phyloP scores from a whole-genome alignment of 2,797 vertebrate genomes.

The Simalia tracyae region DNA sequence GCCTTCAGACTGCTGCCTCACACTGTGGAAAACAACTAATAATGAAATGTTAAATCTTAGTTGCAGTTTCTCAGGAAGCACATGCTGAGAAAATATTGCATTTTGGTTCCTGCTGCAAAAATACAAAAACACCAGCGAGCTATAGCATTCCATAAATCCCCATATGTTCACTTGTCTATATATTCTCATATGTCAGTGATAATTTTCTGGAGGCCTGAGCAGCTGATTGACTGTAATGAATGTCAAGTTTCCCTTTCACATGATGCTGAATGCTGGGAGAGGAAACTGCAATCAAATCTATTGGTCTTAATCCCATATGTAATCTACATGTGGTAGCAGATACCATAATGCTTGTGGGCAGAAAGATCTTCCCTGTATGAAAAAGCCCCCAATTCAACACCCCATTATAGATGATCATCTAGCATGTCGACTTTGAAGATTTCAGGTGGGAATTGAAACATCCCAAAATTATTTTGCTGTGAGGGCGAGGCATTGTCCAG shows the following conservation, averaged over 20 bases:
- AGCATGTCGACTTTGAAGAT: neutral
- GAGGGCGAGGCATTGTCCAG: neutral
- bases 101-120: neutral
- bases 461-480: neutral
- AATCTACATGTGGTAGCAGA: neutral
- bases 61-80: neutral
- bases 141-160: neutral
- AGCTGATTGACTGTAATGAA: neutral
- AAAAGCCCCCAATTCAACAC: neutral
- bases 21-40: neutral
- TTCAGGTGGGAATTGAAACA: neutral
- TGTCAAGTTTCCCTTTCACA: neutral
- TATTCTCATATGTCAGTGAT: neutral
- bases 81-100: neutral
- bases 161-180: neutral
- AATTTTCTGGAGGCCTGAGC: neutral
- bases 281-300: neutral
- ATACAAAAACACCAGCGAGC: neutral
- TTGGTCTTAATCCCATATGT: neutral
- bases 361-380: neutral
- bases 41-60: neutral
- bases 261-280: neutral
- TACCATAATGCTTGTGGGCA: neutral
- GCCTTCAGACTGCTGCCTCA: neutral
- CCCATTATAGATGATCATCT: neutral